Conservation (phyloP, 2,113 vertebrate species). For the Eclectus roratus region DNA sequence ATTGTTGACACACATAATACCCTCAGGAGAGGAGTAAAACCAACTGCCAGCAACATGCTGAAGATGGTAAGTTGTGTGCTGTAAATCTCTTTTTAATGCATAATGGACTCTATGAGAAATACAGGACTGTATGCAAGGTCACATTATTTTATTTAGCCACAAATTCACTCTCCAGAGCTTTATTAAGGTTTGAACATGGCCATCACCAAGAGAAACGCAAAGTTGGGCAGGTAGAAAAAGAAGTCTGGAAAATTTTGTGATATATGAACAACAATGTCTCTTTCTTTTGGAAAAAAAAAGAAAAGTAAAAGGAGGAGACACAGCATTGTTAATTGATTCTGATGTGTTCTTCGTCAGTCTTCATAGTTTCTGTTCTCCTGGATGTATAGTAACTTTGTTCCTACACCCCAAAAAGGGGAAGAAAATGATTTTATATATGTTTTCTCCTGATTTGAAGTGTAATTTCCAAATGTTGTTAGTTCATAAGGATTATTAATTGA, state of each 20-base stretch:
- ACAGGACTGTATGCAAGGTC: background rate
- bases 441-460: background rate
- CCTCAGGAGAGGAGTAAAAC: slow-evolving; percentile 52
- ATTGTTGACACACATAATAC: slow-evolving; percentile 61
- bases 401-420: background rate
- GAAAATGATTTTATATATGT: background rate
- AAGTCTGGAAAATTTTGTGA: background rate
- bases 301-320: background rate
- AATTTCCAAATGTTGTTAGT: background rate
- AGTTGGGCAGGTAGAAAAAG: background rate
- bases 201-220: background rate
- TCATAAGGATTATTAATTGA: background rate
- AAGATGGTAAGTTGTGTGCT: slow-evolving; percentile 62
- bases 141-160: background rate
- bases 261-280: background rate
- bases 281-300: background rate
- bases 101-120: background rate
- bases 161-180: background rate
- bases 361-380: background rate
- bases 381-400: background rate
- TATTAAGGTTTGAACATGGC: background rate
- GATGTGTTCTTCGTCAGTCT: background rate
- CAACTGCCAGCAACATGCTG: slow-evolving; percentile 68
- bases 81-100: background rate
- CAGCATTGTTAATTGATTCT: background rate